Evolutionary conservation across 2,797 vertebrate genomes (phyloP).

Genomic region (Garrulus glandarius): DNA sequence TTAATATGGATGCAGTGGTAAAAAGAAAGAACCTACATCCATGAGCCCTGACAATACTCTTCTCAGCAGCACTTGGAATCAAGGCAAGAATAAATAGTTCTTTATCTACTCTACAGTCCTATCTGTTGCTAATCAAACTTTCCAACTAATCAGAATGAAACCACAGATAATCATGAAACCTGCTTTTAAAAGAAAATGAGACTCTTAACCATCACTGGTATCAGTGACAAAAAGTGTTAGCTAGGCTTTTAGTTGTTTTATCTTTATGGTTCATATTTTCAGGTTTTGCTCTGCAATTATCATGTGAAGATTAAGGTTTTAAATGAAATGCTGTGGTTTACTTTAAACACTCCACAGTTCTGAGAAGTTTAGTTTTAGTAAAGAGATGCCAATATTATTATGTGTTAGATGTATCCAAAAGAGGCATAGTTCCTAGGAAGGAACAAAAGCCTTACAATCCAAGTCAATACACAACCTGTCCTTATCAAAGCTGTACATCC

Average conservation of each 20-base stretch:
- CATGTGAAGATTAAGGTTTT: not conserved
- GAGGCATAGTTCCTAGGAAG: not conserved
- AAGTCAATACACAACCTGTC: not conserved
- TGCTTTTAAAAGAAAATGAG: not conserved
- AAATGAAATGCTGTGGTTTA: not conserved
- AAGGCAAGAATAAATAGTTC: not conserved
- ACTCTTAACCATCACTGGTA: not conserved
- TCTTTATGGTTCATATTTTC: not conserved
- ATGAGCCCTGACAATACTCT: not conserved
- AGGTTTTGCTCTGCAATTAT: not conserved
- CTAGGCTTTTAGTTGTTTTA: not conserved
- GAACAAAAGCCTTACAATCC: not conserved
- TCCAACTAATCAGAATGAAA: conserved; percentile 47
- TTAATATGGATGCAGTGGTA: not conserved
- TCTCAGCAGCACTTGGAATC: not conserved
- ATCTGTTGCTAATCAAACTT: conserved; percentile 13
- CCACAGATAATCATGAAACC: not conserved
- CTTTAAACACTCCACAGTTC: not conserved
- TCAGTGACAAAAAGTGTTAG: not conserved
- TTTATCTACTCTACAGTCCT: not conserved
- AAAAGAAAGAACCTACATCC: not conserved
- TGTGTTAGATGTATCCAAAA: not conserved
- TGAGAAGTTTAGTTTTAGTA: not conserved
- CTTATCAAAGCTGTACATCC: not conserved
- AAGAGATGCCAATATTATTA: not conserved